These are phyloP conservation scores for Suricata suricatta DNA, from an alignment of 2,113 vertebrate genomes.

Conservation along the genomic window DNA sequence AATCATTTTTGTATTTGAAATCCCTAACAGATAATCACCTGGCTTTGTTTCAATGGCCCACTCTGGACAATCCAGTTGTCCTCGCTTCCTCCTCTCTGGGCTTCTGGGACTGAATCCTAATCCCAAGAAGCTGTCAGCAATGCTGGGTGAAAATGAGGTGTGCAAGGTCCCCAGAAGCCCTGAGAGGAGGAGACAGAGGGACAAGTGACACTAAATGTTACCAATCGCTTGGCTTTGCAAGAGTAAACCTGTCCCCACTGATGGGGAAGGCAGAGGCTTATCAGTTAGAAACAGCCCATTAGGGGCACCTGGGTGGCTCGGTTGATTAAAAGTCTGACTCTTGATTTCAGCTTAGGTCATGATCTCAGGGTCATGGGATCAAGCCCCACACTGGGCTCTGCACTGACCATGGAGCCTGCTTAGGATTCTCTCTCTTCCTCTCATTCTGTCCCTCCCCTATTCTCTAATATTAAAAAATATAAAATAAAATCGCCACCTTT, in stretches of 20 bases:
- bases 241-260: neutral
- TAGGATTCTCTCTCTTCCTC: no score
- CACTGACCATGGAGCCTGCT: no score
- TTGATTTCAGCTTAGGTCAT: no score
- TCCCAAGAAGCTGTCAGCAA: neutral
- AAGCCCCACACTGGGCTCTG: no score
- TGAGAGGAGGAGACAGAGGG: neutral
- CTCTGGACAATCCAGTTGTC: no score
- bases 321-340: no score
- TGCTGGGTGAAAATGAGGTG: rapidly evolving
- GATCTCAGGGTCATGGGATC: no score
- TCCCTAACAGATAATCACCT: neutral
- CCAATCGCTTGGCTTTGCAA: neutral
- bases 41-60: neutral
- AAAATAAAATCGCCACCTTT: no score
- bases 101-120: neutral
- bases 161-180: neutral
- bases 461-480: no score
- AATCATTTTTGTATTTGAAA: neutral
- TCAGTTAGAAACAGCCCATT: neutral
- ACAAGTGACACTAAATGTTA: neutral
- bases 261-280: neutral
- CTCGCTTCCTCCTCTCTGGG: neutral
- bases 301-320: no score
- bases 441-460: no score